Conservation (phyloP, 2,797 vertebrate genomes). For the Sternarchorhynchus goeldii region DNA sequence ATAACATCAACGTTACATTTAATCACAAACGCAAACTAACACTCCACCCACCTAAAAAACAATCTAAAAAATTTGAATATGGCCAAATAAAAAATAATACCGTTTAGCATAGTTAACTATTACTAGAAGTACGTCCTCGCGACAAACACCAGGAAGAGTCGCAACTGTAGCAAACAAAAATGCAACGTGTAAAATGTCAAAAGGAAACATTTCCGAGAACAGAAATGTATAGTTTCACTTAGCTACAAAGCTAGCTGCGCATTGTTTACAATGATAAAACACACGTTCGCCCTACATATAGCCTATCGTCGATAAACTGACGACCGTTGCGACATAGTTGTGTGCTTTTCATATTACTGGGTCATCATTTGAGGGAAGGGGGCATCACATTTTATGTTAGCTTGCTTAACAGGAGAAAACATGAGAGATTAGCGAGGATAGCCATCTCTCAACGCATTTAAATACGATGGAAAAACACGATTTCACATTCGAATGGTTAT, state of each 20-base stretch:
- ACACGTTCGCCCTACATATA: slow-evolving; percentile 25
- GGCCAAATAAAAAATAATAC: neutral
- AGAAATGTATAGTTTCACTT: slow-evolving; percentile 58
- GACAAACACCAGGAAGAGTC: slow-evolving; percentile 50
- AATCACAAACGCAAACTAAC: slow-evolving; percentile 43
- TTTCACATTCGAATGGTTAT: slow-evolving; percentile 26
- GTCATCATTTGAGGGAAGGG: slow-evolving; percentile 33
- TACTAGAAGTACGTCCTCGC: slow-evolving; percentile 16
- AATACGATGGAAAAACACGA: slow-evolving; percentile 43
- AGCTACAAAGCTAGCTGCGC: slow-evolving; percentile 44
- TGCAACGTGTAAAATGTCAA: slow-evolving; percentile 26
- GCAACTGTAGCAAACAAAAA: slow-evolving; percentile 30
- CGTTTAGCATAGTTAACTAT: neutral
- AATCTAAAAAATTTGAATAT: neutral
- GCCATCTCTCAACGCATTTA: slow-evolving; percentile 55
- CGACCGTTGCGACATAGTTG: slow-evolving; percentile 21
- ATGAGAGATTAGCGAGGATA: slow-evolving; percentile 56
- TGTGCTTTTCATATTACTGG: slow-evolving; percentile 27
- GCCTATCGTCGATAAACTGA: slow-evolving; percentile 16
- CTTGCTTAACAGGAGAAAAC: slow-evolving; percentile 50
- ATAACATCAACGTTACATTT: slow-evolving; percentile 32
- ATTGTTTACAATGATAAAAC: slow-evolving; percentile 33
- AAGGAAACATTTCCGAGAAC: slow-evolving; percentile 57
- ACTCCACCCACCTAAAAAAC: slow-evolving; percentile 35
- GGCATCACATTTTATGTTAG: slow-evolving; percentile 50